Evolutionary conservation across 2,888 invertebrate genomes (phyloP).

Genomic region (Leptothorax acervorum): DNA sequence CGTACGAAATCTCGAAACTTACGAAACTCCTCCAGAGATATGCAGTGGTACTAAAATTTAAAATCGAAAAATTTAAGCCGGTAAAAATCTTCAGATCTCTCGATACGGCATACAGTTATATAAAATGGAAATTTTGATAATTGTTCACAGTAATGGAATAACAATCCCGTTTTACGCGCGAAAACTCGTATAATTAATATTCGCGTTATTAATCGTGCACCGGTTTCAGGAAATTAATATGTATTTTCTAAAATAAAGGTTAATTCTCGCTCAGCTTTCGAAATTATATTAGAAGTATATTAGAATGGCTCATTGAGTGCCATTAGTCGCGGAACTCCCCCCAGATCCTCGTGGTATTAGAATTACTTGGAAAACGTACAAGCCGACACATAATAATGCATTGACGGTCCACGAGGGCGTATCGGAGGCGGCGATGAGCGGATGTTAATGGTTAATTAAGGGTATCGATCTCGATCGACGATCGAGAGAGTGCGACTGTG

Average conservation of each 20-base stretch:
- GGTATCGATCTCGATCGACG: constrained; percentile 66
- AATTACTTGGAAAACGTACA: constrained; percentile 35
- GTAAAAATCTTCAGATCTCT: not conserved
- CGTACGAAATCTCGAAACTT: not conserved
- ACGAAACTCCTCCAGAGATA: not conserved
- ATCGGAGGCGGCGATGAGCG: constrained; percentile 48
- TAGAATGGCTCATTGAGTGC: constrained; percentile 28
- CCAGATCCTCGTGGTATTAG: constrained; percentile 4
- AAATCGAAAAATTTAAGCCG: constrained; percentile 14
- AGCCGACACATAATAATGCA: constrained; percentile 45
- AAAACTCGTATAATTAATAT: constrained; percentile 1
- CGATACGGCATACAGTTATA: constrained; percentile 8
- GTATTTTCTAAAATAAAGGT: not conserved
- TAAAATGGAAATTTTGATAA: not conserved
- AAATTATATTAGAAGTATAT: constrained; percentile 30
- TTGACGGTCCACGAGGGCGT: constrained; percentile 40
- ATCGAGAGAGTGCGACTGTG: constrained; percentile 44
- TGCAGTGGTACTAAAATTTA: not conserved
- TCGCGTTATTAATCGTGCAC: not conserved
- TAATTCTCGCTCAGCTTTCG: not conserved
- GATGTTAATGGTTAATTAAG: constrained; percentile 61
- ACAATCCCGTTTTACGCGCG: not conserved
- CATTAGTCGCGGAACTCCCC: not conserved
- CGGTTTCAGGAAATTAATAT: constrained; percentile 6
- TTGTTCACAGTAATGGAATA: not conserved